phyloP scores from a whole-genome alignment of 1,140 invertebrate species.

The Solenopsis fugax region DNA sequence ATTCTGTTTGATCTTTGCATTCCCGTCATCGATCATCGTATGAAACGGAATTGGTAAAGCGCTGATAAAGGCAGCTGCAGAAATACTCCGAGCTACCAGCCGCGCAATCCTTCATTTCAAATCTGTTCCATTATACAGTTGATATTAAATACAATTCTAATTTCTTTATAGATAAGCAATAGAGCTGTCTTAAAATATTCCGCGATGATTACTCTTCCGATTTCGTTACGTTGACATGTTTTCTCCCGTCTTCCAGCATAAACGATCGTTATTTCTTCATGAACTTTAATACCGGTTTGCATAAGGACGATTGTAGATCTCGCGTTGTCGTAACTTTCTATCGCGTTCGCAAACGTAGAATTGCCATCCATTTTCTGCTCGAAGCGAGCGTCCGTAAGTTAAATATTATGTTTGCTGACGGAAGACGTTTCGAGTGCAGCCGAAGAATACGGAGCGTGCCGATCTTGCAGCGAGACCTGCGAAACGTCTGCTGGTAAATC shows the following conservation, averaged over 20 bases:
- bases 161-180: constrained; percentile 18
- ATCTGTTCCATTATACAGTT: not conserved
- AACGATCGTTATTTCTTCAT: constrained; percentile 34
- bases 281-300: constrained; percentile 44
- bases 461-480: constrained; percentile 57
- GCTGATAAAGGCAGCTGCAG: not conserved
- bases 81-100: not conserved
- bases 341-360: constrained; percentile 41
- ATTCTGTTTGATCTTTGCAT: constrained; percentile 18
- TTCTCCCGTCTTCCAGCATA: not conserved
- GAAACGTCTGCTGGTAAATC: constrained; percentile 61
- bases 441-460: constrained; percentile 58
- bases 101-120: not conserved
- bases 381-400: constrained; percentile 68
- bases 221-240: constrained; percentile 13
- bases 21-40: not conserved
- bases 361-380: constrained; percentile 61
- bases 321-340: constrained; percentile 48
- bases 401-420: constrained; percentile 75
- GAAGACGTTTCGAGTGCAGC: constrained; percentile 53
- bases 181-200: not conserved
- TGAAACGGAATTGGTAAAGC: not conserved
- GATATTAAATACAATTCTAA: not conserved
- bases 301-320: constrained; percentile 40
- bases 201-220: not conserved